Evolutionary conservation across 2,113 vertebrate genomes (phyloP).

Genomic region (Carassius auratus): DNA sequence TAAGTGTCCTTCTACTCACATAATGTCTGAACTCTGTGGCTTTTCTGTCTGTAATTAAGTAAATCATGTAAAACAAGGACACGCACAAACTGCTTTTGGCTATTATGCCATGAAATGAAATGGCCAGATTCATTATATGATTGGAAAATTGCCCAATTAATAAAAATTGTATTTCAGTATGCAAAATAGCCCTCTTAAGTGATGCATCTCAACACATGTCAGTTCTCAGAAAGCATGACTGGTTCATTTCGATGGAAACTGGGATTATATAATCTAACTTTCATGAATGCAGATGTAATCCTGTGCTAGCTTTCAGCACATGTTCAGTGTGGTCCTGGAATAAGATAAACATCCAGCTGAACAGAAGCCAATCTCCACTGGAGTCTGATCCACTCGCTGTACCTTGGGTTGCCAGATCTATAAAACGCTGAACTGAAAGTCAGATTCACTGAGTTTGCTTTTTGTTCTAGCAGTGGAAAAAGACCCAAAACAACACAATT

Average conservation of each 20-base stretch:
- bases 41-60: neutral
- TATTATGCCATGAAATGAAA: neutral
- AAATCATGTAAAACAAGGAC: neutral
- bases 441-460: neutral
- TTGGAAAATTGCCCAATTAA: neutral
- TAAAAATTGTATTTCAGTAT: neutral
- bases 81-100: neutral
- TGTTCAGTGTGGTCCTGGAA: conserved; percentile 15
- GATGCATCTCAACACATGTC: neutral
- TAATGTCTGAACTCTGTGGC: neutral
- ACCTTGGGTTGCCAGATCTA: conserved; percentile 25
- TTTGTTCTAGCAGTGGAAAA: conserved; percentile 10
- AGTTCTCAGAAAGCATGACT: conserved; percentile 8
- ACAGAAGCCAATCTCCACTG: conserved; percentile 26
- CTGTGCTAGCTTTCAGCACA: conserved; percentile 15
- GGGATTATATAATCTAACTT: conserved; percentile 20
- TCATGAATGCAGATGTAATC: conserved; percentile 6
- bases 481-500: neutral
- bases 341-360: conserved; percentile 25
- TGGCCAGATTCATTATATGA: neutral
- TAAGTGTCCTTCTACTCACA: neutral
- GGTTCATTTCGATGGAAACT: neutral
- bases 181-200: neutral
- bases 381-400: conserved; percentile 1
- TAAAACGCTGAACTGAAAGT: conserved; percentile 18